phyloP scores from a whole-genome alignment of 2,113 vertebrate genomes.

The Melanocharis versteri region DNA sequence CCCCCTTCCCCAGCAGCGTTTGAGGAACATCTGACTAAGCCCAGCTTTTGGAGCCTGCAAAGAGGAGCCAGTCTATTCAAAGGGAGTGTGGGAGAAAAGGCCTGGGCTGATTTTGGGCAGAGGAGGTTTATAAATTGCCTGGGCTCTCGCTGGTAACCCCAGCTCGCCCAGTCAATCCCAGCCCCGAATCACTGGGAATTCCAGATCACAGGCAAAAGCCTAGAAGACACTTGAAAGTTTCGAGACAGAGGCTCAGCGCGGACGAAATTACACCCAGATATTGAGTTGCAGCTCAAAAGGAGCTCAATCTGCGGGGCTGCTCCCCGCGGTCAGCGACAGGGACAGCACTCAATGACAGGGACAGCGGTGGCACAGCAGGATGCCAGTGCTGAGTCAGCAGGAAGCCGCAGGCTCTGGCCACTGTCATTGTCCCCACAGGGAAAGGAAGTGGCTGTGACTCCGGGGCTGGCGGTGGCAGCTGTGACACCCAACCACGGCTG shows the following conservation, averaged over 20 bases:
- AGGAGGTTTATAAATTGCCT: background rate
- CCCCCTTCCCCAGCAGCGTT: background rate
- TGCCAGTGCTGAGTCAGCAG: background rate
- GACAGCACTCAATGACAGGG: background rate
- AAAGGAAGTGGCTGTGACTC: fast-evolving
- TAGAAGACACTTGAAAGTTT: background rate
- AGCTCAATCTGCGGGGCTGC: fast-evolving
- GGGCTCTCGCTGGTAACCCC: background rate
- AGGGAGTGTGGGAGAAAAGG: background rate
- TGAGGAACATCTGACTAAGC: background rate
- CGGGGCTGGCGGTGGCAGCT: no score
- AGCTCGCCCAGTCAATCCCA: background rate
- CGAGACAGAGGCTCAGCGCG: background rate
- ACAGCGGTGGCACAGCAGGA: background rate
- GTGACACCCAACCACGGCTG: background rate
- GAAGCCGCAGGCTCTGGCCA: background rate
- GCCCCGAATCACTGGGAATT: fast-evolving
- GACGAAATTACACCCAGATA: fast-evolving
- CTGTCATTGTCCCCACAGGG: fast-evolving
- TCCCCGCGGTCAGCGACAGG: fast-evolving
- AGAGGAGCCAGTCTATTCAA: background rate
- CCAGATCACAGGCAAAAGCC: background rate
- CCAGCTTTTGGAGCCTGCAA: background rate
- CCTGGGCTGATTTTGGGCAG: background rate
- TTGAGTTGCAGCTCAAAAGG: fast-evolving